A percentile compares a stretch with the other conserved stretches of the same genome.
These are phyloP conservation scores for Drosophila mulleri DNA, from an alignment of 2,888 invertebrate genomes.

Conservation along the genomic window DNA sequence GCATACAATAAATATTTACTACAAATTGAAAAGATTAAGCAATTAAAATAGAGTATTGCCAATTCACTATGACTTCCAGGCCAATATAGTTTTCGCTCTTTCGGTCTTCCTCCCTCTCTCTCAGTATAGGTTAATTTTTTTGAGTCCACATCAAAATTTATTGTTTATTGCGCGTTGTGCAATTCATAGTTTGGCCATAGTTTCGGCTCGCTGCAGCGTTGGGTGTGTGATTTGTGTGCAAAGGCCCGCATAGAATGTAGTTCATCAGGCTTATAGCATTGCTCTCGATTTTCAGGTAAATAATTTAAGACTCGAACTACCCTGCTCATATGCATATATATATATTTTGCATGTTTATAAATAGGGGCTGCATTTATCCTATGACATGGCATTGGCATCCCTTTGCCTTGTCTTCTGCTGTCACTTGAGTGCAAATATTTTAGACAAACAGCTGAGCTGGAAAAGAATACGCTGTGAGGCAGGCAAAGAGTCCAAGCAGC, in stretches of 20 bases:
- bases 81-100: background rate
- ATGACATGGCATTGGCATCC: slow-evolving; percentile 29
- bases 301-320: background rate
- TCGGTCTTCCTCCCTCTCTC: background rate
- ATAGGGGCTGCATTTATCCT: background rate
- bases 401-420: slow-evolving; percentile 49
- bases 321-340: background rate
- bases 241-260: slow-evolving; percentile 69
- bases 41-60: background rate
- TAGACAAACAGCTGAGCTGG: slow-evolving; percentile 57
- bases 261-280: slow-evolving; percentile 49
- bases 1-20: background rate
- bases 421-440: slow-evolving; percentile 72
- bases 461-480: slow-evolving; percentile 27
- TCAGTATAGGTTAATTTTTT: slow-evolving; percentile 6
- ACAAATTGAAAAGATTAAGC: background rate
- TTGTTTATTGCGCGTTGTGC: slow-evolving; percentile 64
- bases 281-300: slow-evolving; percentile 39
- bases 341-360: background rate
- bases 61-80: background rate
- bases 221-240: slow-evolving; percentile 67
- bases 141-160: slow-evolving; percentile 66
- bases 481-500: slow-evolving; percentile 40
- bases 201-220: slow-evolving; percentile 47
- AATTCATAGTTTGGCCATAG: slow-evolving; percentile 75